Conservation (phyloP, 2,113 vertebrate genomes). For the Lanius collurio region DNA sequence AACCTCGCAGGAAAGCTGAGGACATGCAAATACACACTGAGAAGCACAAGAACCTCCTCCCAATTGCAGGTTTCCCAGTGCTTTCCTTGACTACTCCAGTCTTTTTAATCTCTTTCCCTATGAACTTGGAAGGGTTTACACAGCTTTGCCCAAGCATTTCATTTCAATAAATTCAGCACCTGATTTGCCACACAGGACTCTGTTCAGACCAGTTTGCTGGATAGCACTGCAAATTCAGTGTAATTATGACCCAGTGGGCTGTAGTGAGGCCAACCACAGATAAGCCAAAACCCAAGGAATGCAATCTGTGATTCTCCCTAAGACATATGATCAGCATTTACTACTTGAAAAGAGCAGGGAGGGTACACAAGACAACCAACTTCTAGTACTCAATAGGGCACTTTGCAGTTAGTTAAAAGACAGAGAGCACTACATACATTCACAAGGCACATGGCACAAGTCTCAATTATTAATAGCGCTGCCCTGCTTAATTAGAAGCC, state of each 20-base stretch:
- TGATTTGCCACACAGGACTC: not conserved
- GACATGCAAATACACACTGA: not conserved
- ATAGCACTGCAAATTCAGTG: not conserved
- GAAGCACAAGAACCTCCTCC: not conserved
- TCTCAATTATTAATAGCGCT: not conserved
- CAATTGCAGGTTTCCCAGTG: not conserved
- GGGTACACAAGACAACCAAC: not conserved
- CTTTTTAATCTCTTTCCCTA: not conserved
- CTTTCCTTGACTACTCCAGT: not conserved
- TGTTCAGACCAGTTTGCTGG: not conserved
- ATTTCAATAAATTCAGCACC: not conserved
- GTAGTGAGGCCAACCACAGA: not conserved
- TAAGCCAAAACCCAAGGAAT: not conserved
- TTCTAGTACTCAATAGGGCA: not conserved
- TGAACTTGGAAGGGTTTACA: not conserved
- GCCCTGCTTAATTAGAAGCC: not conserved
- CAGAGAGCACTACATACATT: not conserved
- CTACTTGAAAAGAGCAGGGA: not conserved
- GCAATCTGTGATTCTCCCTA: not conserved
- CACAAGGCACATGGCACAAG: not conserved
- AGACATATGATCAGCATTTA: accelerated
- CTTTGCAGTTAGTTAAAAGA: not conserved
- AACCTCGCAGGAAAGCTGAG: not conserved
- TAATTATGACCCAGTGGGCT: not conserved
- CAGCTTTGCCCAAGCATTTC: not conserved